phyloP scores from a whole-genome alignment of 2,113 vertebrate species.

The Elanus axillaris region DNA sequence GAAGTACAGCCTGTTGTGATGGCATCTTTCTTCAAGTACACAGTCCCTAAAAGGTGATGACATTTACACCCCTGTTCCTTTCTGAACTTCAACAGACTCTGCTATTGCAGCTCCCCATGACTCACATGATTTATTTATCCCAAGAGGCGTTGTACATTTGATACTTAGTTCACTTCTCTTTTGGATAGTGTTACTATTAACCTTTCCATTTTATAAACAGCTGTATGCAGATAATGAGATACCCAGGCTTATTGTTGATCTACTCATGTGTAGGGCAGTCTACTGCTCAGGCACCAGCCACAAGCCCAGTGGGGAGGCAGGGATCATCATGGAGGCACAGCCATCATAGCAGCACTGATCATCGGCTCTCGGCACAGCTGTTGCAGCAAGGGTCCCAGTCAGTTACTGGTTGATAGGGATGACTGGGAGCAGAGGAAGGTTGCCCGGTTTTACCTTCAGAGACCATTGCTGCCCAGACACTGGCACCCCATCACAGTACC shows the following conservation, averaged over 20 bases:
- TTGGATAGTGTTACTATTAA: not conserved
- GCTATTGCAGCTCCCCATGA: not conserved
- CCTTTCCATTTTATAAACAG: not conserved
- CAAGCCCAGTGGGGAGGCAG: not conserved
- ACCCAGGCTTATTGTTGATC: not conserved
- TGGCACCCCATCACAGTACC: no score
- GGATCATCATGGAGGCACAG: not conserved
- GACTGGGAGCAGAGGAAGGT: not conserved
- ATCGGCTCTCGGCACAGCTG: fast-evolving
- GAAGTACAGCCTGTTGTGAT: not conserved
- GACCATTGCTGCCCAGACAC: not conserved
- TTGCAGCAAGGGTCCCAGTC: not conserved
- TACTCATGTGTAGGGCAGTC: not conserved
- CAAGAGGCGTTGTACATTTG: not conserved
- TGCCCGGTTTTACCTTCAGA: not conserved
- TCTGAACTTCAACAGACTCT: not conserved
- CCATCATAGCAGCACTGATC: fast-evolving
- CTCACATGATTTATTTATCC: not conserved
- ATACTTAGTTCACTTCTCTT: not conserved
- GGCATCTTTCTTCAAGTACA: not conserved
- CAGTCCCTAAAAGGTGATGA: not conserved
- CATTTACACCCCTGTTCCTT: not conserved
- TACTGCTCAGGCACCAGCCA: not conserved
- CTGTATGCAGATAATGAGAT: not conserved
- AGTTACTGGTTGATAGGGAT: not conserved